Evolutionary conservation across 1,140 invertebrate species (phyloP).

Genomic region (Euura lappo): DNA sequence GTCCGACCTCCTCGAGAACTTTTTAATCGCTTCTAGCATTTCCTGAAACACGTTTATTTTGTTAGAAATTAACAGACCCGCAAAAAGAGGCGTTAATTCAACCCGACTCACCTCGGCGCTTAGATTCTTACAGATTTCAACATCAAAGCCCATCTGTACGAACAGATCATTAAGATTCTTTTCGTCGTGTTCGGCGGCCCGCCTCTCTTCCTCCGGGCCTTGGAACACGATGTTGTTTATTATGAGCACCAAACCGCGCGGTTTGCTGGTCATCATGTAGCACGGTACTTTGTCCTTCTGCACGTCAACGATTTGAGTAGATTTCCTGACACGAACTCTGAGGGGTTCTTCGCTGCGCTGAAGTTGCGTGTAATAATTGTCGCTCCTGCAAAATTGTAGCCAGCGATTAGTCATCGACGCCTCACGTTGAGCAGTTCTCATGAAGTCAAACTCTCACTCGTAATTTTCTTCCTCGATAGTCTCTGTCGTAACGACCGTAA

Average conservation of each 20-base stretch:
- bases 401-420: too few species aligned
- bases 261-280: conserved; percentile 62
- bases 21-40: conserved; percentile 46
- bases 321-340: conserved; percentile 44
- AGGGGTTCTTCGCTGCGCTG: conserved; percentile 31
- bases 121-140: conserved; percentile 53
- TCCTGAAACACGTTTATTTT: conserved; percentile 35
- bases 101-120: conserved; percentile 44
- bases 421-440: too few species aligned
- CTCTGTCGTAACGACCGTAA: too few species aligned
- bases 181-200: conserved; percentile 60
- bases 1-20: conserved; percentile 48
- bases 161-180: conserved; percentile 60
- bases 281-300: conserved; percentile 36
- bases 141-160: conserved; percentile 61
- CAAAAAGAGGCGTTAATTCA: too few species aligned
- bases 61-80: neutral
- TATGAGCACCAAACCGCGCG: conserved; percentile 65
- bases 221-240: conserved; percentile 64
- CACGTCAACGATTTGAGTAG: conserved; percentile 45
- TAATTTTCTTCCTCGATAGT: too few species aligned
- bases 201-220: conserved; percentile 39
- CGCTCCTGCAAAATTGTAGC: conserved; percentile 25
- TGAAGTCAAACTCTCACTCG: too few species aligned
- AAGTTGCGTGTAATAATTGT: conserved; percentile 37